Percentiles rank a stretch among this genome's conserved stretches.
Evolutionary conservation across 1,140 invertebrate genomes (phyloP).

Genomic region (Cyclina sinensis): DNA sequence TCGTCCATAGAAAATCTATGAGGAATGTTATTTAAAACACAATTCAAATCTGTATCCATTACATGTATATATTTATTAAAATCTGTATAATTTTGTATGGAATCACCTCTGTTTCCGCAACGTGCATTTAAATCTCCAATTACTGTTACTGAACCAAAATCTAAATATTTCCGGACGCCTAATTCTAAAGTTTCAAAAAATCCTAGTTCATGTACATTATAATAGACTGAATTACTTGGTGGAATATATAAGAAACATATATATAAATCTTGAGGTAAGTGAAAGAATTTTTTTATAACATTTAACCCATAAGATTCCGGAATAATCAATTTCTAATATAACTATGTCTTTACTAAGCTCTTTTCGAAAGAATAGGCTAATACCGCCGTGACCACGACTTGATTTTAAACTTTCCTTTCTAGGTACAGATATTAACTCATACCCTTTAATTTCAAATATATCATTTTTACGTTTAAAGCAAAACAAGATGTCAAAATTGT

Average conservation of each 20-base stretch:
- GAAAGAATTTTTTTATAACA: background rate
- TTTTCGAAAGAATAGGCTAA: background rate
- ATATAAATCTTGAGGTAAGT: background rate
- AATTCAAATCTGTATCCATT: background rate
- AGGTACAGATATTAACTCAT: background rate
- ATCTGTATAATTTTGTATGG: background rate
- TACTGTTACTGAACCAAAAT: background rate
- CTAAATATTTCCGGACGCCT: background rate
- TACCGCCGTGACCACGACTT: background rate
- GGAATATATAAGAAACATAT: too few relatives aligned
- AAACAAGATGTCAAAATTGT: conserved; percentile 12
- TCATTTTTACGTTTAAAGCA: background rate
- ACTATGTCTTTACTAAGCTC: background rate
- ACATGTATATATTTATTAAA: too few relatives aligned
- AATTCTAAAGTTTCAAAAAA: background rate
- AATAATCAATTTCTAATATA: background rate
- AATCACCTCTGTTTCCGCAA: background rate
- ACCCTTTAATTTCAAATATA: background rate
- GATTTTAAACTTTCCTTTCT: background rate
- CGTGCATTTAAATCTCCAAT: too few relatives aligned
- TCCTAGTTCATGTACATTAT: background rate
- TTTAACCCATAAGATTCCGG: background rate
- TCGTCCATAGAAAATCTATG: too few relatives aligned
- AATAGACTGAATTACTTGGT: conserved; percentile 16
- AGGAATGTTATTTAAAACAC: background rate